A percentile compares a stretch with the other conserved stretches of the same genome.
These are phyloP conservation scores for Drosophila pruinosa DNA, from an alignment of 1,140 invertebrate species.

Conservation along the genomic window DNA sequence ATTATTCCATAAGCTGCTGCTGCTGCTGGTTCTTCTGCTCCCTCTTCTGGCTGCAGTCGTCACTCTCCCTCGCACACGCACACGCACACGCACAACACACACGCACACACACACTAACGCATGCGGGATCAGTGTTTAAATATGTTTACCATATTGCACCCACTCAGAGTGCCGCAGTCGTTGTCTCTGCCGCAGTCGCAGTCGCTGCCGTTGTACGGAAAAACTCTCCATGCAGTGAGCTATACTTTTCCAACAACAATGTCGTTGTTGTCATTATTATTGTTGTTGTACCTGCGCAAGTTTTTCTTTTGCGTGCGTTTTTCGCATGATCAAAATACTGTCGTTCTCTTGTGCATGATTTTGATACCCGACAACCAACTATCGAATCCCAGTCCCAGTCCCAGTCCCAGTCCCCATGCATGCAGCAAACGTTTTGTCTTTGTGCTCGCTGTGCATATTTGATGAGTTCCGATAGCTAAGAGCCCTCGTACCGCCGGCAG, in stretches of 20 bases:
- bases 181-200: neutral
- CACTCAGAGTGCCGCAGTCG: constrained; percentile 45
- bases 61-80: constrained; percentile 50
- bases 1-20: constrained; percentile 48
- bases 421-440: constrained; percentile 54
- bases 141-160: constrained; percentile 77
- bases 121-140: constrained; percentile 73
- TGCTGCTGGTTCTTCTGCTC: constrained; percentile 52
- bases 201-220: constrained; percentile 28
- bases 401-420: constrained; percentile 9
- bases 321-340: constrained; percentile 77
- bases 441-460: constrained; percentile 64
- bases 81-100: constrained; percentile 17
- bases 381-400: neutral
- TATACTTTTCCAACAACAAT: constrained; percentile 55
- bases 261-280: constrained; percentile 28
- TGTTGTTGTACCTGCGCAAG: constrained; percentile 69
- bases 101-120: constrained; percentile 16
- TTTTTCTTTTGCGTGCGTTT: constrained; percentile 77
- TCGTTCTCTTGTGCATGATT: constrained; percentile 45
- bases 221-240: constrained; percentile 50
- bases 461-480: constrained; percentile 71
- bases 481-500: constrained; percentile 3
- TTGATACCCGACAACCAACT: constrained; percentile 27
- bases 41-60: constrained; percentile 54